Percentiles rank a stretch among this genome's conserved stretches.
These are phyloP conservation scores for Diachrysia chrysitis DNA, from an alignment of 2,888 invertebrate species.

Conservation along the genomic window DNA sequence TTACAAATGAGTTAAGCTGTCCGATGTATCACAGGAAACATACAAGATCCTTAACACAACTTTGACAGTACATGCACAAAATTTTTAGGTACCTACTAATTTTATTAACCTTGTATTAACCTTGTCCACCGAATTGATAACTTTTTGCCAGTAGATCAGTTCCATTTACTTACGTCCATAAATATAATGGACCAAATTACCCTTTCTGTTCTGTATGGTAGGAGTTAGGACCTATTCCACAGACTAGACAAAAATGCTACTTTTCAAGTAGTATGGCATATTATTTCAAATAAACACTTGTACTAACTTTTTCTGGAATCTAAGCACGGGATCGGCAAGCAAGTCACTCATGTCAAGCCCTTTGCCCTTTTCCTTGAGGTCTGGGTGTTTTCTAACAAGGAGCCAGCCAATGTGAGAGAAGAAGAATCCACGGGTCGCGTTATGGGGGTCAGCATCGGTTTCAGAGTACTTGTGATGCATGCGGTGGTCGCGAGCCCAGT, in stretches of 20 bases:
- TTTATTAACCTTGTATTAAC: background rate
- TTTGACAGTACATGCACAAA: background rate
- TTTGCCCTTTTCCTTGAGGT: conserved; percentile 95
- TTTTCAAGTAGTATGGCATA: background rate
- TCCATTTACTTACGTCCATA: background rate
- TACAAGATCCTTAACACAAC: too few species aligned
- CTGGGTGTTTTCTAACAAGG: conserved; percentile 96
- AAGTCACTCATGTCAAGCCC: conserved; percentile 96
- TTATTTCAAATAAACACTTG: conserved; percentile 4
- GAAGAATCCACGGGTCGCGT: conserved; percentile 97
- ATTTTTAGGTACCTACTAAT: background rate
- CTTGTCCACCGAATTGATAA: background rate
- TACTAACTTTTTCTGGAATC: conserved; percentile 96
- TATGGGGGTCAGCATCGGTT: conserved; percentile 98
- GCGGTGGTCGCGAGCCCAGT: conserved; percentile 94
- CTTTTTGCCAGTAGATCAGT: background rate
- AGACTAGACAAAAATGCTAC: background rate
- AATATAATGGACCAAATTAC: background rate
- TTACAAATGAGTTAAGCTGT: conserved; percentile 2
- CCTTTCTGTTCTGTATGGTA: background rate
- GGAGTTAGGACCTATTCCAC: background rate
- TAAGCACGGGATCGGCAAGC: conserved; percentile 93
- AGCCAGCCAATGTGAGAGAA: conserved; percentile 99
- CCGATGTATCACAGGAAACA: background rate
- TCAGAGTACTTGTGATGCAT: conserved; percentile 98